A percentile compares a stretch with the other conserved stretches of the same genome.
These are phyloP conservation scores for Frieseomelitta varia DNA, from an alignment of 1,140 invertebrate species.

Conservation along the genomic window DNA sequence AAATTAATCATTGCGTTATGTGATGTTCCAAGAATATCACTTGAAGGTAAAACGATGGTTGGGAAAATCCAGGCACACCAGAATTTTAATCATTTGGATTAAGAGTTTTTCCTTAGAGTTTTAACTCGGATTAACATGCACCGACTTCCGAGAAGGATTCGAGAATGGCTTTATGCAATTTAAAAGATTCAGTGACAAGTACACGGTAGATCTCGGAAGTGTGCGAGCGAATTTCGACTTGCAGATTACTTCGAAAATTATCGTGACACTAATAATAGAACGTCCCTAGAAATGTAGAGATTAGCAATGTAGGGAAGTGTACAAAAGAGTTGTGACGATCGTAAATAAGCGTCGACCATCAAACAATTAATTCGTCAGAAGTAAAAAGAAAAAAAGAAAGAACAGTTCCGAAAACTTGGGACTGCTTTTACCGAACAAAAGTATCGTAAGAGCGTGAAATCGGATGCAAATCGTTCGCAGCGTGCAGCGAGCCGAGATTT, in stretches of 20 bases:
- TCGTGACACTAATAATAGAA: too few species aligned
- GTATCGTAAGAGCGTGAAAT: neutral
- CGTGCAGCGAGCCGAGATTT: neutral
- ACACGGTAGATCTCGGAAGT: neutral
- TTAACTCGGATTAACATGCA: neutral
- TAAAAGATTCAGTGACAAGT: neutral
- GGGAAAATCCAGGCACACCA: too few species aligned
- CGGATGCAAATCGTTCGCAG: neutral
- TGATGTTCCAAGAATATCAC: too few species aligned
- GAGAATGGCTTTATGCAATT: neutral
- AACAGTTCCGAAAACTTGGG: neutral
- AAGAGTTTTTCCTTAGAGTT: too few species aligned
- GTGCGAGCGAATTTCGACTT: neutral
- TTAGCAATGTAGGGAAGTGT: neutral
- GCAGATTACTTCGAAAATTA: neutral
- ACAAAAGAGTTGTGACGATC: neutral
- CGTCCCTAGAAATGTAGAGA: too few species aligned
- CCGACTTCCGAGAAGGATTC: neutral
- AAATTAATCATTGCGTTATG: neutral
- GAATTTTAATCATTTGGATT: too few species aligned
- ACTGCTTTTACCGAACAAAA: neutral
- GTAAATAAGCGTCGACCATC: neutral
- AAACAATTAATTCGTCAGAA: too few species aligned
- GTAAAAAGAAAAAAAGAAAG: too few species aligned
- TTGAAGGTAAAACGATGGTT: too few species aligned